Evolutionary conservation across 64 coral and sea anemone genomes (phyloP).

Genomic region (Pocillopora damicornis): DNA sequence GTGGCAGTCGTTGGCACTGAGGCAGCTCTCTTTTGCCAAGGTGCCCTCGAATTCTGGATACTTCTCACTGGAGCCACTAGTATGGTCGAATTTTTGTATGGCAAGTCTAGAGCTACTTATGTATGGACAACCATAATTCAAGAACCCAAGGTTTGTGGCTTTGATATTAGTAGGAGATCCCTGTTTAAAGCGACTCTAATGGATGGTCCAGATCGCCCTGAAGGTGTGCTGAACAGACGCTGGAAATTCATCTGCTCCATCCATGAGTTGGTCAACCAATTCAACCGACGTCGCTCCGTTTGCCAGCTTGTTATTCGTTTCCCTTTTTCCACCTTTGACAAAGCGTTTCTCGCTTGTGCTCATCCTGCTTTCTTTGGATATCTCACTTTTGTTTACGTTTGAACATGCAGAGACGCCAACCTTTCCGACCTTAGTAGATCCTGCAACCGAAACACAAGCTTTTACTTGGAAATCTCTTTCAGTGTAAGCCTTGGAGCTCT

Average conservation of each 20-base stretch:
- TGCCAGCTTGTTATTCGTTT: slow-evolving; percentile 12
- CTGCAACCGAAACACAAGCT: slow-evolving; percentile 19
- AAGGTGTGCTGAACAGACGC: slow-evolving; percentile 31
- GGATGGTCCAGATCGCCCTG: slow-evolving; percentile 36
- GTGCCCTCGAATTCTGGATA: slow-evolving; percentile 36
- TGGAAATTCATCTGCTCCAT: slow-evolving; percentile 10
- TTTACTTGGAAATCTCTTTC: slow-evolving; percentile 47
- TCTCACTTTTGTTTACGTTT: slow-evolving; percentile 35
- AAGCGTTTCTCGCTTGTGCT: slow-evolving; percentile 19
- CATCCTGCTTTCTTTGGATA: not conserved
- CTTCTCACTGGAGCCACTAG: not conserved
- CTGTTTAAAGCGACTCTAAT: not conserved
- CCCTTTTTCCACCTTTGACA: slow-evolving; percentile 34
- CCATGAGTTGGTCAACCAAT: slow-evolving; percentile 36
- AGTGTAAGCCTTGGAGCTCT: slow-evolving; percentile 17
- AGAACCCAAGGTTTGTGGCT: slow-evolving; percentile 27
- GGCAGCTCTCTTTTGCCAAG: slow-evolving; percentile 27
- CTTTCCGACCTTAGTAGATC: slow-evolving; percentile 11
- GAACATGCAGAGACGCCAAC: slow-evolving; percentile 24
- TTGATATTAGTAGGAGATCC: not conserved
- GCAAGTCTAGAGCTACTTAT: not conserved
- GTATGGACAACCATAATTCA: slow-evolving; percentile 34
- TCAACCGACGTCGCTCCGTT: not conserved
- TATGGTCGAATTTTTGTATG: slow-evolving; percentile 39
- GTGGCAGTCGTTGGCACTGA: slow-evolving; percentile 24